phyloP scores from a whole-genome alignment of 1,140 invertebrate species.

The Bradynema listronoti region DNA sequence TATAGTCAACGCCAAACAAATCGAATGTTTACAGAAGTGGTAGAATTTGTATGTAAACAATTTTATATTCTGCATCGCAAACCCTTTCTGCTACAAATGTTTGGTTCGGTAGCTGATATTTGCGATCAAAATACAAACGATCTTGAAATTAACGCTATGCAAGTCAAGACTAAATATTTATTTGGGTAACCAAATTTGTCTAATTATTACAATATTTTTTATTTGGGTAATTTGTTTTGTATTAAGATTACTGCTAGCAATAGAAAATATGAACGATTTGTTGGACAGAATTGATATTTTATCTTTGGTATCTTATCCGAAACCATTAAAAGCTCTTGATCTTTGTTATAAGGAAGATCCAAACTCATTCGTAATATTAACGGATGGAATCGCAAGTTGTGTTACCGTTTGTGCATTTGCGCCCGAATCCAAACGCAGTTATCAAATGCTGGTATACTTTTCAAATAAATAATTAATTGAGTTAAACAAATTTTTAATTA shows the following conservation, averaged over 20 bases:
- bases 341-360: conserved; percentile 93
- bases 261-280: conserved; percentile 53
- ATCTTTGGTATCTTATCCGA: conserved; percentile 87
- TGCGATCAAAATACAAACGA: conserved; percentile 66
- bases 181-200: too few relatives aligned
- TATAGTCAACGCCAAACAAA: conserved; percentile 98
- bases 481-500: conserved; percentile 12
- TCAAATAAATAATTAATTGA: background rate
- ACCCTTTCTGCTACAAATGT: conserved; percentile 89
- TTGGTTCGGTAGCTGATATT: conserved; percentile 90
- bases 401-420: conserved; percentile 85
- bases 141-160: conserved; percentile 57
- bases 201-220: conserved; percentile 7
- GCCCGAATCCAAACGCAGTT: conserved; percentile 83
- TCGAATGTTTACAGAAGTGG: conserved; percentile 77
- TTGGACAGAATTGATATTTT: conserved; percentile 79
- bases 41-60: conserved; percentile 95
- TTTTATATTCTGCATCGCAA: conserved; percentile 97
- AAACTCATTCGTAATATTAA: conserved; percentile 80
- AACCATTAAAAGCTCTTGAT: conserved; percentile 89
- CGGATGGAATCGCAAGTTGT: conserved; percentile 82
- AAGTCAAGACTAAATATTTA: conserved; percentile 57
- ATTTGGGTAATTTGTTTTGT: conserved; percentile 64
- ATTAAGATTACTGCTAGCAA: conserved; percentile 74
- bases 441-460: conserved; percentile 78